A percentile compares a stretch with the other conserved stretches of the same genome.
phyloP scores from a whole-genome alignment of 2,888 invertebrate genomes.

The Melanostoma scalare region DNA sequence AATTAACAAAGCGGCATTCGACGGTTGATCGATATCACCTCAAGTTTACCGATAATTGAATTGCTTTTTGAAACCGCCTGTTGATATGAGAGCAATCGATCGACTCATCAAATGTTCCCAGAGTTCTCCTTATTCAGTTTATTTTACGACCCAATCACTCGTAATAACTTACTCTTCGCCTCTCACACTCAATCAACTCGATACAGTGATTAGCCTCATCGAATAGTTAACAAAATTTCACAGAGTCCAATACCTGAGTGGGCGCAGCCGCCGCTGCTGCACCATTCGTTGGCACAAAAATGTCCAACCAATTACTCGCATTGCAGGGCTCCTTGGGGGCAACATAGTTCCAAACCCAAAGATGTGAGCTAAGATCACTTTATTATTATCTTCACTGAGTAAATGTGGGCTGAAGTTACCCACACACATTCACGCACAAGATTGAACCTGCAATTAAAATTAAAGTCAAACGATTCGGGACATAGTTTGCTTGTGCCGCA shows the following conservation, averaged over 20 bases:
- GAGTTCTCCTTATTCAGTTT: no score
- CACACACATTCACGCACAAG: not conserved
- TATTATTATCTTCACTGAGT: constrained; percentile 44
- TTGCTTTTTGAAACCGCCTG: no score
- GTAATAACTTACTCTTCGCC: not conserved
- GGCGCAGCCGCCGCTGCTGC: constrained; percentile 22
- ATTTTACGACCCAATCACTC: no score
- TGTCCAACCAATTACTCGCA: constrained; percentile 59
- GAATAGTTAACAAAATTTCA: constrained; percentile 61
- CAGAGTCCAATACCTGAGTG: constrained; percentile 45
- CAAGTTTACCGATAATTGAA: no score
- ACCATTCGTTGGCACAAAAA: constrained; percentile 27
- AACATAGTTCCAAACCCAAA: constrained; percentile 12
- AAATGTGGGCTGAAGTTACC: constrained; percentile 49
- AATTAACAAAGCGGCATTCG: no score
- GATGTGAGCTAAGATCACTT: constrained; percentile 48
- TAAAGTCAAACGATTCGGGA: constrained; percentile 40
- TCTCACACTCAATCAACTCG: constrained; percentile 47
- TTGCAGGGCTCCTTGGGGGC: constrained; percentile 5
- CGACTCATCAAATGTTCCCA: no score
- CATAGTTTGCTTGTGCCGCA: not conserved
- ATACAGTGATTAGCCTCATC: constrained; percentile 56
- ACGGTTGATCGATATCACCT: no score
- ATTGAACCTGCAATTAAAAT: constrained; percentile 59
- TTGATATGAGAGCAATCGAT: no score